phyloP scores from a whole-genome alignment of 2,113 vertebrate species.

The Noturus placidus region DNA sequence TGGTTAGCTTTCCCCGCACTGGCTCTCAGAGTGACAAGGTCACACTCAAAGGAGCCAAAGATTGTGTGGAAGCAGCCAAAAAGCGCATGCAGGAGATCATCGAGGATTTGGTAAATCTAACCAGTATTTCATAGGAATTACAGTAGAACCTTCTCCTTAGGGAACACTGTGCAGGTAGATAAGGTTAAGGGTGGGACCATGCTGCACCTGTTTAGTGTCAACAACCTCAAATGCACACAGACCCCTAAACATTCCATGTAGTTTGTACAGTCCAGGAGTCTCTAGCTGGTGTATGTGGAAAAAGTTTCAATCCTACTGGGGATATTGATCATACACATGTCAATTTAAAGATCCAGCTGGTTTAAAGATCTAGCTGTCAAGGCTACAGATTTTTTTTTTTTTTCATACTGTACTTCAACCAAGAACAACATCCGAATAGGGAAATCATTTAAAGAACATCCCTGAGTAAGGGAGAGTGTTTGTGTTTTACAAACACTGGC shows the following conservation, averaged over 20 bases:
- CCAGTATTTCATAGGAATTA: background rate
- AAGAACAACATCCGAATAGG: background rate
- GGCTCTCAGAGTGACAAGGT: constrained; percentile 89
- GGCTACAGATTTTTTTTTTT: background rate
- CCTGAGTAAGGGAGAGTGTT: background rate
- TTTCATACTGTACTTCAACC: background rate
- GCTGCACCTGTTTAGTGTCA: background rate
- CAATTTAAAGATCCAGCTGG: background rate
- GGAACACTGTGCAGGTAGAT: background rate
- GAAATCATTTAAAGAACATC: background rate
- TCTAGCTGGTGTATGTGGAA: background rate
- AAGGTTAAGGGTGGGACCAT: background rate
- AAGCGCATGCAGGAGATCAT: constrained; percentile 95
- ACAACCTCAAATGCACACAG: background rate
- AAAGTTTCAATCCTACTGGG: background rate
- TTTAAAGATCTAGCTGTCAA: background rate
- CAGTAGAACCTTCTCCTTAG: background rate
- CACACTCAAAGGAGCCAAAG: constrained; percentile 95
- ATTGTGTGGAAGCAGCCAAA: constrained; percentile 96
- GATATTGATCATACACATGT: no score
- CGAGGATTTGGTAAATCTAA: constrained; percentile 83
- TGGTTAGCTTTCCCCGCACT: constrained; percentile 95
- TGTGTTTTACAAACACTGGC: background rate
- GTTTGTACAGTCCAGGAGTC: background rate
- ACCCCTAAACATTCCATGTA: background rate